Conservation (phyloP, 2,113 vertebrate genomes). For the Anhinga anhinga region DNA sequence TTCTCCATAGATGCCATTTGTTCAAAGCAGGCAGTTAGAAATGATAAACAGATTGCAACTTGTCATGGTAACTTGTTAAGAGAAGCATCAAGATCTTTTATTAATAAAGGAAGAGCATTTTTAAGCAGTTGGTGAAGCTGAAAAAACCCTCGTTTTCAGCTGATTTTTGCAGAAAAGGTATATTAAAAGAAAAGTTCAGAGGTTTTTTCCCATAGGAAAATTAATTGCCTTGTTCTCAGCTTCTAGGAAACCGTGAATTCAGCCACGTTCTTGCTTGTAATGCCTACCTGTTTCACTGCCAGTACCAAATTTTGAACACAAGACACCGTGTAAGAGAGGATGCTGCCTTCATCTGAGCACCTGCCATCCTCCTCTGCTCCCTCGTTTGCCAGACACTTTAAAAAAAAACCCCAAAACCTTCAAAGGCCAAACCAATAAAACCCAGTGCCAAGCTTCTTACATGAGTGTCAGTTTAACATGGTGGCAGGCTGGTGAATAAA, state of each 20-base stretch:
- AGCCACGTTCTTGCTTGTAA: neutral
- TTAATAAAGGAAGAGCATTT: neutral
- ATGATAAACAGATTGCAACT: neutral
- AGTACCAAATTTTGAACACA: neutral
- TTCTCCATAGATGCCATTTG: neutral
- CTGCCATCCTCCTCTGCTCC: neutral
- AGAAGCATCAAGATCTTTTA: neutral
- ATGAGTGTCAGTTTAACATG: neutral
- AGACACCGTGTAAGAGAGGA: neutral
- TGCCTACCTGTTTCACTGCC: neutral
- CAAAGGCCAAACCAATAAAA: neutral
- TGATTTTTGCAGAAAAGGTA: neutral
- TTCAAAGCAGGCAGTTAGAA: neutral
- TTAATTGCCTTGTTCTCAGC: neutral
- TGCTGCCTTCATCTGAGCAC: neutral
- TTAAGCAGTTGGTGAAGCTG: neutral
- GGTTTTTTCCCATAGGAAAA: neutral
- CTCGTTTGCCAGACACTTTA: neutral
- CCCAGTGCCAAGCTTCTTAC: neutral
- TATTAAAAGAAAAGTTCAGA: neutral
- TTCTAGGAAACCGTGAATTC: neutral
- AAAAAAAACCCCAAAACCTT: neutral
- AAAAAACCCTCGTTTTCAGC: neutral
- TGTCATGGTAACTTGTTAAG: neutral
- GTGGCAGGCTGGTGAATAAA: neutral